Evolutionary conservation across 2,888 invertebrate species (phyloP), one percentile per base, ranked within the genome.

Genomic region (Andrena praecox): DNA sequence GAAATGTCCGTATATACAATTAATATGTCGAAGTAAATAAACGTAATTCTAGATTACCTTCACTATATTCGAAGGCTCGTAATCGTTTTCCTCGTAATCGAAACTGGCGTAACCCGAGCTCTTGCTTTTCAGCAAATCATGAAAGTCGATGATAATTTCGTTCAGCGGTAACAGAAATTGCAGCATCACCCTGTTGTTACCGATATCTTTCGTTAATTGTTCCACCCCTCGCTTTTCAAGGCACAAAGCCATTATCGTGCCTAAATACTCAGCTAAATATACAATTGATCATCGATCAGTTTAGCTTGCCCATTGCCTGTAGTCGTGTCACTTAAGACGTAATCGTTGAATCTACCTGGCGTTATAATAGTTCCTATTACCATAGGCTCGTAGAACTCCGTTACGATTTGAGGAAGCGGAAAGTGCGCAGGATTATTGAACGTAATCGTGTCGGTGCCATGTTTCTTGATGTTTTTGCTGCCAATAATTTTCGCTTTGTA

Each of bases 51-150:
- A 91, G 16, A 95, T 94, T 93, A 98, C 97, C 94, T 97, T 98
- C 0, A 97, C 96, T 89, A 99, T 95, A 79, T 96, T 95, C 82
- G 98, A 96, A 83, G 93, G 92, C 91, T 97, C 96, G 94, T 97
- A 99, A 1, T 98, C 99, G 90, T 96, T 94, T 92, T 98, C 97
- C 94, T 98, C 98, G 92, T 99, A 99, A 94, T 98, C 98, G 92
- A 99, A 99, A 93, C 98, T 98, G 0, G 99, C 99, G 94, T 98
- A 99, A 42, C 99, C 99, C 0, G 99, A 99, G 2, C 98, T 97
- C 24, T 98, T 90, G 16, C 97, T 97, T 94, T 99, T 99, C 2
- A 99, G 94, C 3, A 96, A 95, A 92, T 99, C 99, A 92, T 99
- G 99, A 93, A 99, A 99, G 94, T 99, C 99, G 8, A 99, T 94